Evolutionary conservation across 2,888 invertebrate species (phyloP), one percentile per base, ranked within the genome.

Genomic region (Flexamia atlantica): DNA sequence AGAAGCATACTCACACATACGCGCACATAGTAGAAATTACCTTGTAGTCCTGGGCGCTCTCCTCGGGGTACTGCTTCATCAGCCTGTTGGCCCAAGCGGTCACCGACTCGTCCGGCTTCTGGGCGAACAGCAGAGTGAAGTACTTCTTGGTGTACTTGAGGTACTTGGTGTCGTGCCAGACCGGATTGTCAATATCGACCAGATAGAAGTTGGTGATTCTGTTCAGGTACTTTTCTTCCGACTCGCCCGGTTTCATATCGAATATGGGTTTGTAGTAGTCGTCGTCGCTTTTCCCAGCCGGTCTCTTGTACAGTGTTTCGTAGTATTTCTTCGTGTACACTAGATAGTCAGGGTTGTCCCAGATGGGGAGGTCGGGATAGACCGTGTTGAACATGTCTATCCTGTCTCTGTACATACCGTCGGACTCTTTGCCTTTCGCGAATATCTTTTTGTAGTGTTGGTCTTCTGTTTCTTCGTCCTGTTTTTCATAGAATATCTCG

Each of bases 331-430:
- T 53, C 0, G 72, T 82, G 50, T 72, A 82, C 0, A 23, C 36
- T 25, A 82, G 36, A 28, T 82, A 72, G 9, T 82, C 82, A 0
- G 50, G 72, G 46, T 82, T 82, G 14, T 82, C 53, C 82, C 82
- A 82, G 1, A 82, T 50, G 10, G 46, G 53, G 10, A 70, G 7
- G 4, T 82, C 30, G 4, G 72, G 70, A 17, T 72, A 72, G 14
- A 53, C 17, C 32, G 46, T 46, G 14, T 82, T 30, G 20, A 46
- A 53, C 3, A 72, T 53, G 17, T 68, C 53, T 3, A 82, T 72
- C 23, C 82, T 25, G 0, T 28, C 25, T 12, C n/a, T 23, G 53
- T 72, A 82, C 28, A 28, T 53, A 0, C 50, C 82, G 20, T 70
- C 72, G 10, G 82, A 14, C 28, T 82, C 82, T 32, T 53, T 50